These are phyloP conservation scores for Andrena camellia DNA, from an alignment of 2,888 invertebrate species.

Conservation along the genomic window DNA sequence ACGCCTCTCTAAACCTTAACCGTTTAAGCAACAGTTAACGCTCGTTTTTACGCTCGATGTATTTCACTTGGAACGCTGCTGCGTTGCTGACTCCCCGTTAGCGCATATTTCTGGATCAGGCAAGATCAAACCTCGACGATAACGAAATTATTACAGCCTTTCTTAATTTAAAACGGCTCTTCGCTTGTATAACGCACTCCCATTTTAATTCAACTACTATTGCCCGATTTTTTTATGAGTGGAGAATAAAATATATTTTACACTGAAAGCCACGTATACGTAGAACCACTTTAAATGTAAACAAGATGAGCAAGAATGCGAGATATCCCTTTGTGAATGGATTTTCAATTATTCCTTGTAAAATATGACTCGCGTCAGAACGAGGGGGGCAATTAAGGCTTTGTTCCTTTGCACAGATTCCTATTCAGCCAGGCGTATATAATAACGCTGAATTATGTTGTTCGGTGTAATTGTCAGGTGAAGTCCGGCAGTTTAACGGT, in stretches of 20 bases:
- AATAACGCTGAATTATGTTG: slow-evolving; percentile 66
- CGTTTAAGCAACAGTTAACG: slow-evolving; percentile 13
- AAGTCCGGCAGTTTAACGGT: slow-evolving; percentile 69
- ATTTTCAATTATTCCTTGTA: slow-evolving; percentile 12
- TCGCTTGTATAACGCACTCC: background rate
- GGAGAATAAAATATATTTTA: no score
- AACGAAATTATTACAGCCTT: background rate
- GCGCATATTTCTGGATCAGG: background rate
- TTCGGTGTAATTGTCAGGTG: slow-evolving; percentile 60
- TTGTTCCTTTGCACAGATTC: slow-evolving; percentile 47
- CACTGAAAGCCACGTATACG: slow-evolving; percentile 4
- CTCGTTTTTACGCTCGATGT: slow-evolving; percentile 1
- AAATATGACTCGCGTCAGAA: slow-evolving; percentile 2
- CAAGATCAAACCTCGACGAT: slow-evolving; percentile 8
- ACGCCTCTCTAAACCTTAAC: slow-evolving; percentile 20
- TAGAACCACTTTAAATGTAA: background rate
- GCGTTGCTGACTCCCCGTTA: no score
- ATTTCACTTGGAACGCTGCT: background rate
- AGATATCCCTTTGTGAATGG: background rate
- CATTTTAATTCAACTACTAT: background rate
- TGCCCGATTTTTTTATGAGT: background rate
- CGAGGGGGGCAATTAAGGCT: slow-evolving; percentile 24
- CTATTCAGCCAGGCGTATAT: slow-evolving; percentile 67
- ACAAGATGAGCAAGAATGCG: background rate
- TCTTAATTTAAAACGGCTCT: background rate